Evolutionary conservation across 2,888 invertebrate genomes (phyloP).

Genomic region (Pristionchus japonicus): DNA sequence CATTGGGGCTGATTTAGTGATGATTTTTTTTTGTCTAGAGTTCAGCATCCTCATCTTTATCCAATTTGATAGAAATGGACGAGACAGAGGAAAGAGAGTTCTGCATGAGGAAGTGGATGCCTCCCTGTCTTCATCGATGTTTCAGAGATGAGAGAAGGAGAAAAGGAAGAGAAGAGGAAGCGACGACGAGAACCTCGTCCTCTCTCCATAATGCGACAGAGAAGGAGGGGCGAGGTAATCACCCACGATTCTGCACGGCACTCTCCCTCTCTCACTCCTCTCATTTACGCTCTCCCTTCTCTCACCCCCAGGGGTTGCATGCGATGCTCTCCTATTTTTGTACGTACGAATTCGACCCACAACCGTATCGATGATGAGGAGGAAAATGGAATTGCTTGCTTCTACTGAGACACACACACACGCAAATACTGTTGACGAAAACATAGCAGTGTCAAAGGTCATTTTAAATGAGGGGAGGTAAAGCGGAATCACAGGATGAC

Average conservation of each 20-base stretch:
- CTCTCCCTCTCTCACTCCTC: neutral
- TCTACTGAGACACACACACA: neutral
- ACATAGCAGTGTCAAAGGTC: neutral
- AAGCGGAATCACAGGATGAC: neutral
- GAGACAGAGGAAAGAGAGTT: neutral
- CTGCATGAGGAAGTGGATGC: constrained; percentile 3
- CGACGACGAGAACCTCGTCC: neutral
- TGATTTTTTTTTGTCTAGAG: neutral
- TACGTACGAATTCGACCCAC: neutral
- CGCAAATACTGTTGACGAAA: constrained; percentile 3
- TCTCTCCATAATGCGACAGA: neutral
- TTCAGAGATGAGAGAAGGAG: constrained; percentile 4
- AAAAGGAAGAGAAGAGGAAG: neutral
- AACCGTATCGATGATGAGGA: neutral
- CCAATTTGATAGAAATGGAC: neutral
- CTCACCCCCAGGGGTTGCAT: neutral
- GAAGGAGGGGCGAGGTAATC: neutral
- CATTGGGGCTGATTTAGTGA: no score
- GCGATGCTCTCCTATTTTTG: neutral
- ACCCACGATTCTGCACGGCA: neutral
- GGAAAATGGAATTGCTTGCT: neutral
- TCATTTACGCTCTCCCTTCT: neutral
- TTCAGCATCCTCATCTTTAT: neutral
- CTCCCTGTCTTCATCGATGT: neutral
- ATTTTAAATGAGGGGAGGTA: neutral